Evolutionary conservation across 2,888 invertebrate species (phyloP).

Genomic region (Steromphala cineraria): DNA sequence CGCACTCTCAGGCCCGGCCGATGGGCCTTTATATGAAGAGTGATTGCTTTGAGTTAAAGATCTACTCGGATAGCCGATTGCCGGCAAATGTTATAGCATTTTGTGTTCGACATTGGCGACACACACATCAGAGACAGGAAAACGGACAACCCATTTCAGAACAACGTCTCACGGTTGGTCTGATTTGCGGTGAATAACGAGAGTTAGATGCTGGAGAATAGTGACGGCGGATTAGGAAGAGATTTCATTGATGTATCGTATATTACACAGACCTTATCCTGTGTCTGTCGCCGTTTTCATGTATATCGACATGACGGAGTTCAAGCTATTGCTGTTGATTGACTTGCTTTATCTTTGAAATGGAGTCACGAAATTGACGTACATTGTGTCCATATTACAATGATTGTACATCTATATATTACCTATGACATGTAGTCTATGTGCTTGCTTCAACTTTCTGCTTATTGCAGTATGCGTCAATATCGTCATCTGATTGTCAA

Average conservation of each 20-base stretch:
- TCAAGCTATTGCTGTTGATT: background rate
- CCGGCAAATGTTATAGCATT: background rate
- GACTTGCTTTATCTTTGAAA: background rate
- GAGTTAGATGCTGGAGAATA: background rate
- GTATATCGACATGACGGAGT: background rate
- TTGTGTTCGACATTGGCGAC: background rate
- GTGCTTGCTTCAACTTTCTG: background rate
- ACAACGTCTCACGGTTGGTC: background rate
- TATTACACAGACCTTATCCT: background rate
- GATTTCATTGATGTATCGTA: background rate
- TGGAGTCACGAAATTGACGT: background rate
- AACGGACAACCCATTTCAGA: background rate
- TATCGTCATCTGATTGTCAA: background rate
- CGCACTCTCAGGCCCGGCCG: constrained; percentile 30
- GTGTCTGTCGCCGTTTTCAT: too few species aligned
- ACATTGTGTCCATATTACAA: background rate
- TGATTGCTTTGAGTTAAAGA: constrained; percentile 37
- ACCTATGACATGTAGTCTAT: background rate
- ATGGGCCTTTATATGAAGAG: constrained; percentile 26
- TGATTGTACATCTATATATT: background rate
- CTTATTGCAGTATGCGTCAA: background rate
- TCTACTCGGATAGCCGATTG: constrained; percentile 12
- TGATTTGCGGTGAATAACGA: constrained; percentile 1
- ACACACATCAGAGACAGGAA: background rate
- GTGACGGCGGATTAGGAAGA: constrained; percentile 4